A percentile compares a stretch with the other conserved stretches of the same genome.
These are phyloP conservation scores for Microtus ochrogaster DNA, from an alignment of 2,113 vertebrate species.

Conservation along the genomic window DNA sequence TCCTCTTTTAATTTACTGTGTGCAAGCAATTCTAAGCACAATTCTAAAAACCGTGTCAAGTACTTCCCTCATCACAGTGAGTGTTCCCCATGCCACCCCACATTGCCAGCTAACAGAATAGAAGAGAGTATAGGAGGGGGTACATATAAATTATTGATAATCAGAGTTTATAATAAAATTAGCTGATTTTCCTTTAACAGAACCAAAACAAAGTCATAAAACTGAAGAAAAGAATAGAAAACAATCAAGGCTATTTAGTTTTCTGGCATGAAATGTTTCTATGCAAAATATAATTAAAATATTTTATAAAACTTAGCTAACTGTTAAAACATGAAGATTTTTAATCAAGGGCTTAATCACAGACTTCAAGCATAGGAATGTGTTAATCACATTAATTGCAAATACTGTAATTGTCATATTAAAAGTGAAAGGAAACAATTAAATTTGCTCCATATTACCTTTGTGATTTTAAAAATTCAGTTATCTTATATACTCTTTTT, in stretches of 20 bases:
- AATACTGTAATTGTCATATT: not conserved
- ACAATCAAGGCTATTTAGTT: not conserved
- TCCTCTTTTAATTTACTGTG: not conserved
- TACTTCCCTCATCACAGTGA: not conserved
- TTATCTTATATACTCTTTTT: not conserved
- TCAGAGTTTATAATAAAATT: not conserved
- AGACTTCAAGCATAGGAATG: not conserved
- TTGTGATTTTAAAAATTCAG: not conserved
- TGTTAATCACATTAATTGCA: not conserved
- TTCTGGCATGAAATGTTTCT: not conserved
- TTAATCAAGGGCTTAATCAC: not conserved
- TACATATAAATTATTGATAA: not conserved
- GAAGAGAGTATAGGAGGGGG: too few relatives aligned
- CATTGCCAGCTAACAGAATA: not conserved
- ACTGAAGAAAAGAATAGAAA: not conserved
- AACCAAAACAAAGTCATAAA: slow-evolving; percentile 20
- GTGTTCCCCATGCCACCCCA: not conserved
- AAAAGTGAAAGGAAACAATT: not conserved
- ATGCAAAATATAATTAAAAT: slow-evolving; percentile 16
- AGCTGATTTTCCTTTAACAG: not conserved
- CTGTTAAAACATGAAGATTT: not conserved
- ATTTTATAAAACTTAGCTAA: slow-evolving; percentile 38
- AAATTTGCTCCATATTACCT: not conserved
- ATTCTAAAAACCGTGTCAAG: not conserved
- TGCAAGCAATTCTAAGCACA: not conserved